Evolutionary conservation across 2,888 invertebrate species (phyloP).

Genomic region (Synanthedon andrenaeformis): DNA sequence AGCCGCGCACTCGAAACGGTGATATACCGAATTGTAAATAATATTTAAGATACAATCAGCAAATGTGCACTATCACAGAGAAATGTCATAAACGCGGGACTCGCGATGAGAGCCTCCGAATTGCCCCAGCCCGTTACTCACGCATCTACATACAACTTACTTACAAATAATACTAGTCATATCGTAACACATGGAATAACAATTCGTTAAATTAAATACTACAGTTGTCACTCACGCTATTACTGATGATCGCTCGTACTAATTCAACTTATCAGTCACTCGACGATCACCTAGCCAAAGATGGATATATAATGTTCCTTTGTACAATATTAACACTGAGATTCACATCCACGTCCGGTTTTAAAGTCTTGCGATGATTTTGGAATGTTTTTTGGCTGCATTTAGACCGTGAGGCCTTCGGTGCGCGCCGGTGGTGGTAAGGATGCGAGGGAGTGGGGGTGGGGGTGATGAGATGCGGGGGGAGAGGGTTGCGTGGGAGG

Average conservation of each 20-base stretch:
- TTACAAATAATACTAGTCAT: conserved; percentile 59
- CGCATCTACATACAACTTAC: conserved; percentile 47
- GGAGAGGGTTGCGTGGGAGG: conserved; percentile 44
- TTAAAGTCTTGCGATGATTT: conserved; percentile 12
- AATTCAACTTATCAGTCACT: conserved; percentile 37
- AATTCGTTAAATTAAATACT: conserved; percentile 50
- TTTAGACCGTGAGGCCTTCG: conserved; percentile 80
- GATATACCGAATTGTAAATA: not conserved
- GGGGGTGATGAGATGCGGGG: conserved; percentile 30
- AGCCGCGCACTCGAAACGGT: not conserved
- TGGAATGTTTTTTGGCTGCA: conserved; percentile 41
- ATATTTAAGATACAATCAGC: conserved; percentile 33
- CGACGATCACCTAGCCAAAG: conserved; percentile 1
- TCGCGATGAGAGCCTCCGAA: conserved; percentile 47
- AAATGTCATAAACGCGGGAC: conserved; percentile 66
- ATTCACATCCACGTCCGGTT: conserved; percentile 9
- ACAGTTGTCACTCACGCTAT: conserved; percentile 46
- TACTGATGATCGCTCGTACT: conserved; percentile 28
- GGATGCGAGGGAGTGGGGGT: conserved; percentile 68
- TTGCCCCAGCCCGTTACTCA: conserved; percentile 69
- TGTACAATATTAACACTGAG: conserved; percentile 46
- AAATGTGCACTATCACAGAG: conserved; percentile 68
- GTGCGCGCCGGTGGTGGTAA: conserved; percentile 75
- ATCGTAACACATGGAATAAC: conserved; percentile 57
- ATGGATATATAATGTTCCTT: conserved; percentile 12